Conservation (phyloP, 2,888 invertebrate genomes). For the Mythimna lalbum region DNA sequence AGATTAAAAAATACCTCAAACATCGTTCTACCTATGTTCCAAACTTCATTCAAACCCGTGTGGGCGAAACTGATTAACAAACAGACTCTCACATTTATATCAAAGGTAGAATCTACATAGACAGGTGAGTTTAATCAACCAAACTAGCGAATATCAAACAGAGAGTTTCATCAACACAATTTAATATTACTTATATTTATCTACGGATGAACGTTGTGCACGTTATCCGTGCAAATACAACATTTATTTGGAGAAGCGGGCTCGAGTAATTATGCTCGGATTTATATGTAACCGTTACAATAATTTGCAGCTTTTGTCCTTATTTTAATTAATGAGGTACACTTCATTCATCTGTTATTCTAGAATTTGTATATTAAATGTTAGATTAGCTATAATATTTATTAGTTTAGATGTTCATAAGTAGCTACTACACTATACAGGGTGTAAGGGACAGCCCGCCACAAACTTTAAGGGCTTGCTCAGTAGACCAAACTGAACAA, state of each 20-base stretch:
- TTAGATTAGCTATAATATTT: too few relatives aligned
- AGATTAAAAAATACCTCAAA: too few relatives aligned
- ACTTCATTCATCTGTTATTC: slow-evolving; percentile 29
- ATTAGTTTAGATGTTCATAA: too few relatives aligned
- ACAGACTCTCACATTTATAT: neutral
- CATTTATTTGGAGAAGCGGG: slow-evolving; percentile 29
- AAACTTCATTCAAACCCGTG: too few relatives aligned
- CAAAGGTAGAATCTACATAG: neutral
- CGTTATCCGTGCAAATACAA: slow-evolving; percentile 36
- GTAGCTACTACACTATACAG: too few relatives aligned
- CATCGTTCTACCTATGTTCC: too few relatives aligned
- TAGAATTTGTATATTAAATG: neutral
- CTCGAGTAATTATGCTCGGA: slow-evolving; percentile 41
- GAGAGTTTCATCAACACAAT: slow-evolving; percentile 21
- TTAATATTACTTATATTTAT: slow-evolving; percentile 51
- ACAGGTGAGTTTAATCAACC: neutral
- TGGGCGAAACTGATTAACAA: too few relatives aligned
- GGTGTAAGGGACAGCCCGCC: too few relatives aligned
- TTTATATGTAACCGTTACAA: slow-evolving; percentile 30
- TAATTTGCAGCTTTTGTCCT: slow-evolving; percentile 14
- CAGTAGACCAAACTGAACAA: too few relatives aligned
- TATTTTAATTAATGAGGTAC: slow-evolving; percentile 25
- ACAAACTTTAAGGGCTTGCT: too few relatives aligned
- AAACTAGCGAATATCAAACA: slow-evolving; percentile 2
- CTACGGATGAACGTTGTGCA: slow-evolving; percentile 39